Percentiles rank a stretch among this genome's conserved stretches.
Evolutionary conservation across 2,888 invertebrate species (phyloP).

Genomic region (Melipona bicolor): DNA sequence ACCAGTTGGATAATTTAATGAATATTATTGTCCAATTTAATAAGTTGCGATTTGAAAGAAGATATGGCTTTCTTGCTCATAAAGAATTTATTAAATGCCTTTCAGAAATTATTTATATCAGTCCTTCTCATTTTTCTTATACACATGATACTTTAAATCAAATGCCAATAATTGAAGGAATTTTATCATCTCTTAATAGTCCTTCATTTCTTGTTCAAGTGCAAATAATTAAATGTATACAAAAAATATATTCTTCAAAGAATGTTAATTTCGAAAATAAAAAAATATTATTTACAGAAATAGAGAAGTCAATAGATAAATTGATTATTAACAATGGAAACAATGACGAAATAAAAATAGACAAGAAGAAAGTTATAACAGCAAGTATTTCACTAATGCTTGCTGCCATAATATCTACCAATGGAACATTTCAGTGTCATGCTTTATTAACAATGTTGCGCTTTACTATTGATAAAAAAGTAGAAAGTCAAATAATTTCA

Average conservation of each 20-base stretch:
- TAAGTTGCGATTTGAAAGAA: slow-evolving; percentile 13
- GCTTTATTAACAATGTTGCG: slow-evolving; percentile 86
- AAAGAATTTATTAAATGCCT: slow-evolving; percentile 83
- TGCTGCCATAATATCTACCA: slow-evolving; percentile 85
- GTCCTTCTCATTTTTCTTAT: slow-evolving; percentile 68
- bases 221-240: slow-evolving; percentile 81
- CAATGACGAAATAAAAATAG: slow-evolving; percentile 78
- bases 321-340: slow-evolving; percentile 83
- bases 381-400: slow-evolving; percentile 86
- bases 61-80: slow-evolving; percentile 82
- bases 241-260: slow-evolving; percentile 77
- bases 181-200: slow-evolving; percentile 29
- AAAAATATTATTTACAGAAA: slow-evolving; percentile 76
- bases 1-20: slow-evolving; percentile 32
- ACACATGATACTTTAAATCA: neutral
- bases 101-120: slow-evolving; percentile 79
- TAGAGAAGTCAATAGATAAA: slow-evolving; percentile 77
- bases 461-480: slow-evolving; percentile 85
- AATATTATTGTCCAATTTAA: slow-evolving; percentile 27
- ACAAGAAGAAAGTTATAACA: slow-evolving; percentile 87
- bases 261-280: slow-evolving; percentile 73
- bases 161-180: slow-evolving; percentile 40
- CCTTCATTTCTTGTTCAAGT: slow-evolving; percentile 77
- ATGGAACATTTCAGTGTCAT: slow-evolving; percentile 84
- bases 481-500: slow-evolving; percentile 83